phyloP scores from a whole-genome alignment of 2,888 invertebrate species.

The Meliscaeva auricollis region DNA sequence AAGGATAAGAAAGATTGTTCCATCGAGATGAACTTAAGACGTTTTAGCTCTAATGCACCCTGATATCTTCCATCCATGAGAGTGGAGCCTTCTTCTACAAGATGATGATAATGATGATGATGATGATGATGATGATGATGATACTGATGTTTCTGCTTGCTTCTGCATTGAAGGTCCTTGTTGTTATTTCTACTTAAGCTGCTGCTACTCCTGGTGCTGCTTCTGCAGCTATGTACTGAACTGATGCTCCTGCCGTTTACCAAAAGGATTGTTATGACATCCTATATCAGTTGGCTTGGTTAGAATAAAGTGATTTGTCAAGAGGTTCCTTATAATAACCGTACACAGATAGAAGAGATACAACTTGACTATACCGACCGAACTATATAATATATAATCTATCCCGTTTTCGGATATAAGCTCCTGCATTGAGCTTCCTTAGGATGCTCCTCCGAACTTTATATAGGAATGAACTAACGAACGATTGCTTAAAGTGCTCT shows the following conservation, averaged over 20 bases:
- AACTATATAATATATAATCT: background rate
- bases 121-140: conserved; percentile 36
- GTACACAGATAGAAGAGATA: background rate
- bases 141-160: background rate
- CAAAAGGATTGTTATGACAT: conserved; percentile 73
- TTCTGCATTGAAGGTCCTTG: conserved; percentile 23
- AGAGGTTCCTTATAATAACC: conserved; percentile 60
- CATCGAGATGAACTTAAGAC: conserved; percentile 71
- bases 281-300: conserved; percentile 69
- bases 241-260: conserved; percentile 62
- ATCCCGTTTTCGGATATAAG: conserved; percentile 31
- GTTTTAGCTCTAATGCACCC: conserved; percentile 71
- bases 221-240: background rate
- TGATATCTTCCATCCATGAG: conserved; percentile 55
- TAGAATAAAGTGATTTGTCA: conserved; percentile 73
- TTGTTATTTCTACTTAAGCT: conserved; percentile 33
- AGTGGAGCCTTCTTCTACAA: too few species aligned
- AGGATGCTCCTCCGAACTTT: conserved; percentile 24
- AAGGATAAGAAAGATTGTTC: conserved; percentile 57
- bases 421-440: conserved; percentile 45
- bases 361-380: background rate
- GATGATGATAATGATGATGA: conserved; percentile 14
- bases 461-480: conserved; percentile 4
- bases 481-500: conserved; percentile 49
- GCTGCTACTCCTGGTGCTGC: conserved; percentile 20